phyloP scores from a whole-genome alignment of 2,113 vertebrate genomes.

The Chaenocephalus aceratus region DNA sequence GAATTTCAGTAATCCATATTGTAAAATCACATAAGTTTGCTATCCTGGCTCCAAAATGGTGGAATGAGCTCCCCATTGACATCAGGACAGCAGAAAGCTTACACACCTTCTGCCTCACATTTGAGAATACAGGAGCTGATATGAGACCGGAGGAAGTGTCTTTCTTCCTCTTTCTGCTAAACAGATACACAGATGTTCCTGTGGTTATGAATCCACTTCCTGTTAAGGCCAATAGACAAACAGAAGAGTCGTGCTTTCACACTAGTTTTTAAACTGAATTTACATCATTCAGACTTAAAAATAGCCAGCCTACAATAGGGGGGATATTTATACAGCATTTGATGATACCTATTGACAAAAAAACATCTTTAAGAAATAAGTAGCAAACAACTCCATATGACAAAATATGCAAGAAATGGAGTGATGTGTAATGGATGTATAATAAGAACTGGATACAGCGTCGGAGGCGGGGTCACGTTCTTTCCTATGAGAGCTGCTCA shows the following conservation, averaged over 20 bases:
- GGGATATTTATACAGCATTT: not conserved
- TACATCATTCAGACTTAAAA: not conserved
- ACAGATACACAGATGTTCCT: not conserved
- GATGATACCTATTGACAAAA: not conserved
- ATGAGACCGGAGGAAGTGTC: not conserved
- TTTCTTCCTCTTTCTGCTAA: slow-evolving; percentile 18
- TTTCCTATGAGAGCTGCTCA: too few relatives aligned
- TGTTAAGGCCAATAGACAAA: not conserved
- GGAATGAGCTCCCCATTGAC: too few relatives aligned
- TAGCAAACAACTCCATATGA: not conserved
- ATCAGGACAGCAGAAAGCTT: too few relatives aligned
- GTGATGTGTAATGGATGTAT: too few relatives aligned
- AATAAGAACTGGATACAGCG: too few relatives aligned
- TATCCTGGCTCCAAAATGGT: too few relatives aligned
- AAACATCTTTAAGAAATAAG: not conserved
- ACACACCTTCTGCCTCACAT: not conserved
- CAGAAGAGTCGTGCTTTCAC: not conserved
- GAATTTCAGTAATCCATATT: not conserved
- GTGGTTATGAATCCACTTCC: not conserved
- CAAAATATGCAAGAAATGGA: not conserved
- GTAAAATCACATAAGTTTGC: slow-evolving; percentile 10
- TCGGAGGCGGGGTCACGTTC: too few relatives aligned
- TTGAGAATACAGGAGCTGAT: not conserved
- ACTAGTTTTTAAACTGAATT: not conserved
- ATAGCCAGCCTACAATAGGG: not conserved